These are phyloP conservation scores for Luperina nickerlii DNA, from an alignment of 2,888 invertebrate genomes.

Conservation along the genomic window DNA sequence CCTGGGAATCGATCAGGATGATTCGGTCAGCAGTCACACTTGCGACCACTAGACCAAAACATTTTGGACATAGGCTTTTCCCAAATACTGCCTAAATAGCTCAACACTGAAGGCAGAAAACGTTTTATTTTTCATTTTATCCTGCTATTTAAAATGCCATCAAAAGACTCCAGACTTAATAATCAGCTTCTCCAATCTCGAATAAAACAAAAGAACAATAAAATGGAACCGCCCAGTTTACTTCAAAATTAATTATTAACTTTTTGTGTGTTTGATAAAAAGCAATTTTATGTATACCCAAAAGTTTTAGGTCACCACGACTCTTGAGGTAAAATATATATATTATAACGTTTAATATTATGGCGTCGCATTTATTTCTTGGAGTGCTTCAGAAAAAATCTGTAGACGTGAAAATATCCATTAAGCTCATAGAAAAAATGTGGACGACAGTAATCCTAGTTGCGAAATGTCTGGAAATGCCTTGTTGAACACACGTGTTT, in stretches of 20 bases:
- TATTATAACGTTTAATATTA: background rate
- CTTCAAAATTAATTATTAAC: slow-evolving; percentile 44
- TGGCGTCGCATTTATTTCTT: slow-evolving; percentile 17
- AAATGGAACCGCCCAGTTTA: slow-evolving; percentile 19
- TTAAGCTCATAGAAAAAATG: slow-evolving; percentile 17
- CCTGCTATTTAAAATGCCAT: slow-evolving; percentile 11
- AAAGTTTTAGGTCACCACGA: slow-evolving; percentile 41
- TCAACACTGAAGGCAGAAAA: background rate
- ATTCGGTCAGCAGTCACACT: background rate
- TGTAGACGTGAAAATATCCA: slow-evolving; percentile 18
- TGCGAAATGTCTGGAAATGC: background rate
- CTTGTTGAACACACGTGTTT: background rate
- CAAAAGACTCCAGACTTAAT: slow-evolving; percentile 6
- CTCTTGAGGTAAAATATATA: background rate
- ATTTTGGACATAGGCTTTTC: background rate
- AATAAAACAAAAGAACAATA: slow-evolving; percentile 36
- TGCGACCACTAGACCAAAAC: background rate
- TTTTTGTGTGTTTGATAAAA: slow-evolving; percentile 44
- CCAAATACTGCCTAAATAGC: background rate
- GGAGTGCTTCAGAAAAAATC: slow-evolving; percentile 13
- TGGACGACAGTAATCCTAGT: background rate
- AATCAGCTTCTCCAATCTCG: slow-evolving; percentile 24
- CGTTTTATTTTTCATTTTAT: background rate
- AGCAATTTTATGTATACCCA: slow-evolving; percentile 42
- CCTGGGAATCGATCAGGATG: background rate